phyloP scores from a whole-genome alignment of 1,140 invertebrate genomes.

The Andrena cerasifolii region DNA sequence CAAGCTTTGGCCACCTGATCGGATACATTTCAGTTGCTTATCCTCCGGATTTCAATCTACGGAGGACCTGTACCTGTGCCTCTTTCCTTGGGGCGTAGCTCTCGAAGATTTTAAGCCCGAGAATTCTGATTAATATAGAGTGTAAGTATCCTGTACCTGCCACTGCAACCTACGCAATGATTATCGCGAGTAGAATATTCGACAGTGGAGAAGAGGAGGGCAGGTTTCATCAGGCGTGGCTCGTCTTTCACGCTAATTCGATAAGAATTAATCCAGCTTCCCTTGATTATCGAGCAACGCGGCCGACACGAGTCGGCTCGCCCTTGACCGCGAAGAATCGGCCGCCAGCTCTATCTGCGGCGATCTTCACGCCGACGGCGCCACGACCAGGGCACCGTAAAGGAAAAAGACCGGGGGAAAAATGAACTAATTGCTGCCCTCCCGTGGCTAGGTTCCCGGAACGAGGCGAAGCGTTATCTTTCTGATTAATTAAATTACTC shows the following conservation, averaged over 20 bases:
- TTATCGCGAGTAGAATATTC: neutral
- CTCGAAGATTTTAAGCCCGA: too few relatives aligned
- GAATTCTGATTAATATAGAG: neutral
- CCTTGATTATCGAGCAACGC: neutral
- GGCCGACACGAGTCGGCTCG: neutral
- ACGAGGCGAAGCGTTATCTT: constrained; percentile 34
- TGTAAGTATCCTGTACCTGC: neutral
- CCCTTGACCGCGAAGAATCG: constrained; percentile 16
- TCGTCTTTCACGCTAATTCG: neutral
- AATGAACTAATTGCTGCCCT: constrained; percentile 45
- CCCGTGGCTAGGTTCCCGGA: constrained; percentile 18
- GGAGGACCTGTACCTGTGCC: too few relatives aligned
- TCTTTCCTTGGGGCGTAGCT: too few relatives aligned
- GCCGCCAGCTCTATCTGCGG: constrained; percentile 16
- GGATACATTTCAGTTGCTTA: too few relatives aligned
- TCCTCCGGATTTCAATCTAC: too few relatives aligned
- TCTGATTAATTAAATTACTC: constrained; percentile 45
- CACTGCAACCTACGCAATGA: neutral
- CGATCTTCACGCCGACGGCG: constrained; percentile 58
- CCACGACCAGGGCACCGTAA: constrained; percentile 23
- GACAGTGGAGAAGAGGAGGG: neutral
- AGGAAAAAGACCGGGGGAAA: constrained; percentile 16
- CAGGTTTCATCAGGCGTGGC: neutral
- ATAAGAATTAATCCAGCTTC: neutral
- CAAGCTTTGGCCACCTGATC: too few relatives aligned